Conservation (phyloP, 2,888 invertebrate genomes). For the Cataglyphis cursor region DNA sequence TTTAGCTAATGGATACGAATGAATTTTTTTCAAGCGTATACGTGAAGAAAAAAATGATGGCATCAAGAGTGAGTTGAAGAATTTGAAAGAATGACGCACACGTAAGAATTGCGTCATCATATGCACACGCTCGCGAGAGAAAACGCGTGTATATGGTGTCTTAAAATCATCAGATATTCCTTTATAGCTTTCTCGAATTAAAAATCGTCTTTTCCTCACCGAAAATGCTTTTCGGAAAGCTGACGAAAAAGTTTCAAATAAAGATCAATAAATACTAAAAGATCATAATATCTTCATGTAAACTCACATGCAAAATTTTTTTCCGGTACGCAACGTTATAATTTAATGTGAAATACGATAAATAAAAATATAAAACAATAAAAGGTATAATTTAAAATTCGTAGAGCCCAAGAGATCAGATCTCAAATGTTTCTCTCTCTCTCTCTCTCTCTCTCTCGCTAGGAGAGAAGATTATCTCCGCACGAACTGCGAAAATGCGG, state of each 20-base stretch:
- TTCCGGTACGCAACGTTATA: background rate
- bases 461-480: background rate
- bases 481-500: background rate
- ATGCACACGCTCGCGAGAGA: slow-evolving; percentile 41
- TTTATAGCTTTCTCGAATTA: background rate
- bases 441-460: too few species aligned
- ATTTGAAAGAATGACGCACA: slow-evolving; percentile 35
- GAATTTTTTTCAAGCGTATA: slow-evolving; percentile 1
- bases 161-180: background rate
- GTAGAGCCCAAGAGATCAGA: background rate
- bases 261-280: background rate
- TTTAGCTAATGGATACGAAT: background rate
- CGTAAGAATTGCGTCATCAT: slow-evolving; percentile 70
- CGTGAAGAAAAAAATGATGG: background rate
- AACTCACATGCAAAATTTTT: background rate
- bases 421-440: background rate
- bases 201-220: background rate
- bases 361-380: background rate
- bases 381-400: background rate
- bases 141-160: slow-evolving; percentile 17
- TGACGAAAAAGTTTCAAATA: background rate
- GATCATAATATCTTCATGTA: background rate
- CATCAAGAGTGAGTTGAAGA: background rate
- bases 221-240: background rate
- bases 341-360: background rate